A percentile compares a stretch with the other conserved stretches of the same genome.
phyloP scores from a whole-genome alignment of 2,113 vertebrate genomes.

The Holacanthus passer region DNA sequence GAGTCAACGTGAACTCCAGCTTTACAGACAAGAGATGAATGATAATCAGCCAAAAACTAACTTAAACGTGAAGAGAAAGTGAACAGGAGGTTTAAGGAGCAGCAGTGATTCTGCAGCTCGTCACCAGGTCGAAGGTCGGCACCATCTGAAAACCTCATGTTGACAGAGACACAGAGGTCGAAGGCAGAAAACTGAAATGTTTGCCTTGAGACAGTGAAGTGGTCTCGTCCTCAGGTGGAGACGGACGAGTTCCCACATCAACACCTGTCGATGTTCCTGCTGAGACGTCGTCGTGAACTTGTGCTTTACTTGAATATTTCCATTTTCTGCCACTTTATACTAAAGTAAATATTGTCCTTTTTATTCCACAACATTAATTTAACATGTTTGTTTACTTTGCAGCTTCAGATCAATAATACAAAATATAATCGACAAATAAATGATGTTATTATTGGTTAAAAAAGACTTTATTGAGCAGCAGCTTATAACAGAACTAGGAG shows the following conservation, averaged over 20 bases:
- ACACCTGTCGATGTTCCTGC: background rate
- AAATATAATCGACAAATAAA: no score
- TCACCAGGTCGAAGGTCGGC: background rate
- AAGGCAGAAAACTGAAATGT: background rate
- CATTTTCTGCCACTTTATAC: background rate
- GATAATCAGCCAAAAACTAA: background rate
- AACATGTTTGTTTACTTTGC: no score
- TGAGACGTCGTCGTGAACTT: background rate
- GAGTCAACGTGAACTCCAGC: background rate
- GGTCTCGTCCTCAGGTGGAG: slow-evolving; percentile 1
- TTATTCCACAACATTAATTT: no score
- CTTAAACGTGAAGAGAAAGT: no score
- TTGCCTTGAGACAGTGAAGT: background rate
- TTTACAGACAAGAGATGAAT: background rate
- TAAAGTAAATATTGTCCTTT: no score
- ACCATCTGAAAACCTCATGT: background rate
- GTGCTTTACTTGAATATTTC: background rate
- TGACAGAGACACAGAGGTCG: background rate
- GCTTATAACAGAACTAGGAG: no score
- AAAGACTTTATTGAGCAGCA: no score
- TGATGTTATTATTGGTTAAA: no score
- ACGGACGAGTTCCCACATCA: slow-evolving; percentile 22
- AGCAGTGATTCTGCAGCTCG: background rate
- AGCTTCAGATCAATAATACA: no score
- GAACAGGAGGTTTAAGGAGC: background rate